These are phyloP conservation scores for Tapirus terrestris DNA, from an alignment of 2,113 vertebrate genomes.

Conservation along the genomic window DNA sequence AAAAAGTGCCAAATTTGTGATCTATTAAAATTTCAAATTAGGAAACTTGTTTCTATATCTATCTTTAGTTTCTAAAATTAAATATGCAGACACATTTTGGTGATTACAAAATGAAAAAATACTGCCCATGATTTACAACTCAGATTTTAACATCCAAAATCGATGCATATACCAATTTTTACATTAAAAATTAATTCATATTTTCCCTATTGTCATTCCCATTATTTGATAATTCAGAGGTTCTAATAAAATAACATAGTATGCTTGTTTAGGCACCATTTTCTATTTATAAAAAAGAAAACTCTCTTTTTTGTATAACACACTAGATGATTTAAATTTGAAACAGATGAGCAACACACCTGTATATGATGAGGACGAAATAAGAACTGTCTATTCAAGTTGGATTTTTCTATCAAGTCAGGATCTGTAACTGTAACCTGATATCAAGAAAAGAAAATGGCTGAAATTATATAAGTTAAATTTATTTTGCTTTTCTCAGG, in stretches of 20 bases:
- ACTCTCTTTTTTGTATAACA: slow-evolving; percentile 8
- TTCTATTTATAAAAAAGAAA: slow-evolving; percentile 34
- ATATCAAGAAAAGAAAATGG: slow-evolving; percentile 71
- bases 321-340: neutral
- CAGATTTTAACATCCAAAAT: slow-evolving; percentile 23
- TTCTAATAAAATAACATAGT: neutral
- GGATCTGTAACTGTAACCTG: slow-evolving; percentile 98
- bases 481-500: slow-evolving; percentile 29
- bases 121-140: slow-evolving; percentile 5
- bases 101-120: slow-evolving; percentile 52
- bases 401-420: slow-evolving; percentile 99
- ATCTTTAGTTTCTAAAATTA: neutral
- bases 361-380: slow-evolving; percentile 98
- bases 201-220: neutral
- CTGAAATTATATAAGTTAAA: neutral
- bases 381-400: slow-evolving; percentile 98
- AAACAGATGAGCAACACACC: slow-evolving; percentile 84
- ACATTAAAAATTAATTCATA: slow-evolving; percentile 14
- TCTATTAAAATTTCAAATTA: slow-evolving; percentile 13
- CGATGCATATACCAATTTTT: neutral
- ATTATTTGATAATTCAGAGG: slow-evolving; percentile 30
- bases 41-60: neutral
- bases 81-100: neutral
- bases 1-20: neutral
- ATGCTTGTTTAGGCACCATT: neutral